Percentiles rank a stretch among this genome's conserved stretches.
Evolutionary conservation across 2,888 invertebrate genomes (phyloP).

Genomic region (Phortica okadai): DNA sequence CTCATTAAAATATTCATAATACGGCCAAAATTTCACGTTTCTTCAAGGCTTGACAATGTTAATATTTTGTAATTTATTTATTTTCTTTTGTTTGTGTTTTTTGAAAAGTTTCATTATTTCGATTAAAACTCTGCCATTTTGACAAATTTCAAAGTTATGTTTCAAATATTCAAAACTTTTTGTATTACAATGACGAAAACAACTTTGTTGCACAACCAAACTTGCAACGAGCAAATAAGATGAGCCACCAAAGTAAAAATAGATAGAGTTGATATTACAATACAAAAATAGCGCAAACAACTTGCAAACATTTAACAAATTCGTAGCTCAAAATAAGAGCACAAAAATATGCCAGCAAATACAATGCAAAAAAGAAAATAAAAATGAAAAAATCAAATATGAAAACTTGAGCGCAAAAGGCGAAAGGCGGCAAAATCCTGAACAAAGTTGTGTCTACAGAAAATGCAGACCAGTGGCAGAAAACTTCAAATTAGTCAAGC

Average conservation of each 20-base stretch:
- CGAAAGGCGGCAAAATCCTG: constrained; percentile 10
- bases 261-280: neutral
- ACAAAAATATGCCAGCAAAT: constrained; percentile 49
- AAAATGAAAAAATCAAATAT: constrained; percentile 44
- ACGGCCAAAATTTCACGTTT: too few relatives aligned
- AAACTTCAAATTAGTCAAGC: constrained; percentile 60
- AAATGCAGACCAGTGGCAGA: neutral
- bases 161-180: constrained; percentile 12
- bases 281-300: neutral
- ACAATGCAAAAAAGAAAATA: constrained; percentile 51
- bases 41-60: neutral
- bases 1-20: too few relatives aligned
- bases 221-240: neutral
- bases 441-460: neutral
- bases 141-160: constrained; percentile 3
- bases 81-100: neutral
- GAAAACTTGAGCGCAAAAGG: constrained; percentile 36
- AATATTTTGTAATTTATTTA: neutral
- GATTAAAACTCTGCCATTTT: neutral
- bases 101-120: neutral
- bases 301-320: neutral
- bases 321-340: constrained; percentile 25
- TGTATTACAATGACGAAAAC: neutral
- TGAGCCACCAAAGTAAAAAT: neutral
- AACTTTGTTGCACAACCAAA: too few relatives aligned